Evolutionary conservation across 1,140 invertebrate species (phyloP).

Genomic region (Caenorhabditis brenneri): DNA sequence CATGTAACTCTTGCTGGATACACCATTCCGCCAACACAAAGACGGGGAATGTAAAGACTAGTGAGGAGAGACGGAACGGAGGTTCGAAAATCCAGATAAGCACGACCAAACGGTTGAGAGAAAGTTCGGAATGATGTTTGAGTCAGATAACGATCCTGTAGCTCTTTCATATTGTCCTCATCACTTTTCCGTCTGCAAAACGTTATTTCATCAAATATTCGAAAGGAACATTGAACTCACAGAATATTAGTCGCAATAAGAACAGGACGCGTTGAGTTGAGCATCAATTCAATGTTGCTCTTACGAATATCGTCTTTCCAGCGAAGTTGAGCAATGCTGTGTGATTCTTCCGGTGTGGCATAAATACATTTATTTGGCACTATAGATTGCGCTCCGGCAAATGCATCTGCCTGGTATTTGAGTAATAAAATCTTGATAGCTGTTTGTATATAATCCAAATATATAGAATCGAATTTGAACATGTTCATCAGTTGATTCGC

Average conservation of each 20-base stretch:
- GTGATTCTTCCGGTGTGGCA: background rate
- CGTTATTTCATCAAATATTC: no score
- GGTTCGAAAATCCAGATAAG: slow-evolving; percentile 1
- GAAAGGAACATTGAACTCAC: background rate
- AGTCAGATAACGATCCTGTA: background rate
- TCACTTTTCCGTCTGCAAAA: background rate
- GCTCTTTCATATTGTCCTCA: slow-evolving; percentile 15
- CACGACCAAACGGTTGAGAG: slow-evolving; percentile 19
- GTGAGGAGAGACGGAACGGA: slow-evolving; percentile 6
- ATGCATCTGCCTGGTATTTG: slow-evolving; percentile 13
- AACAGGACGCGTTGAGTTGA: background rate
- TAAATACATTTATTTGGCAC: slow-evolving; percentile 9
- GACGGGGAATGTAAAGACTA: background rate
- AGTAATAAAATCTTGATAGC: background rate
- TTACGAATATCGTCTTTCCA: slow-evolving; percentile 16
- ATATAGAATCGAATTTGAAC: background rate
- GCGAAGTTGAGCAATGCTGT: background rate
- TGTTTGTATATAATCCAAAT: background rate
- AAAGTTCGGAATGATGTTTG: slow-evolving; percentile 12
- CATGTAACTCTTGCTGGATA: slow-evolving; percentile 1
- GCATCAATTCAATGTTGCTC: slow-evolving; percentile 8
- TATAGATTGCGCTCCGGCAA: background rate
- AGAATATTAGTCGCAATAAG: slow-evolving; percentile 24
- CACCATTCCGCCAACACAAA: background rate
- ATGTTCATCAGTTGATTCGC: background rate